Conservation (phyloP, 2,888 invertebrate genomes). For the Conus canariensis region DNA sequence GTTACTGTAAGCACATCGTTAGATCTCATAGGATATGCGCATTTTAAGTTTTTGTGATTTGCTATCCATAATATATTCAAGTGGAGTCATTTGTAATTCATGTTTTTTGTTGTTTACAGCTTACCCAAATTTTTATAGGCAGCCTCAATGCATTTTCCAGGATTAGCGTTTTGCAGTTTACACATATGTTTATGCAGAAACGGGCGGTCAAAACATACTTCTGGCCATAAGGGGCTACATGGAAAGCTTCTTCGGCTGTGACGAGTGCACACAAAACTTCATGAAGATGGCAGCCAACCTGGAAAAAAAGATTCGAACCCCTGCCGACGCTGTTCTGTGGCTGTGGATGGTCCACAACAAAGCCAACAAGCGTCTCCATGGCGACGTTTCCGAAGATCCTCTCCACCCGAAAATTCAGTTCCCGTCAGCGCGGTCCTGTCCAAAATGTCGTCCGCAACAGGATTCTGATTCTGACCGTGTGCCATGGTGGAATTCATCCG, state of each 20-base stretch:
- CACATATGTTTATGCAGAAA: conserved; percentile 19
- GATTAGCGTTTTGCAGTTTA: too few relatives aligned
- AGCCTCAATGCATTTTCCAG: too few relatives aligned
- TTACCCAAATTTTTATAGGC: too few relatives aligned
- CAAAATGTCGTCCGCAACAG: conserved; percentile 69
- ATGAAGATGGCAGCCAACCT: conserved; percentile 88
- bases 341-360: conserved; percentile 94
- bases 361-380: conserved; percentile 91
- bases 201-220: conserved; percentile 58
- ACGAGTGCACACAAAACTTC: conserved; percentile 94
- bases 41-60: too few relatives aligned
- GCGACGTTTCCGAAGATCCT: conserved; percentile 94
- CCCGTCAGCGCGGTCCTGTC: conserved; percentile 86
- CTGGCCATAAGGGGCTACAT: conserved; percentile 83
- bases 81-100: too few relatives aligned
- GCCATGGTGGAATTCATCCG: conserved; percentile 55
- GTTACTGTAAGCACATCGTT: too few relatives aligned
- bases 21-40: too few relatives aligned
- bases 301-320: conserved; percentile 85
- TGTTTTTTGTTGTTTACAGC: too few relatives aligned
- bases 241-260: conserved; percentile 95
- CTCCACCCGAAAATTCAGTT: conserved; percentile 91
- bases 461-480: not conserved
- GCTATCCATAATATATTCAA: too few relatives aligned
- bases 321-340: conserved; percentile 91